Base-by-base conservation (phyloP, 1,140 invertebrate species). In the Stenopsyche tienmushanensis region DNA sequence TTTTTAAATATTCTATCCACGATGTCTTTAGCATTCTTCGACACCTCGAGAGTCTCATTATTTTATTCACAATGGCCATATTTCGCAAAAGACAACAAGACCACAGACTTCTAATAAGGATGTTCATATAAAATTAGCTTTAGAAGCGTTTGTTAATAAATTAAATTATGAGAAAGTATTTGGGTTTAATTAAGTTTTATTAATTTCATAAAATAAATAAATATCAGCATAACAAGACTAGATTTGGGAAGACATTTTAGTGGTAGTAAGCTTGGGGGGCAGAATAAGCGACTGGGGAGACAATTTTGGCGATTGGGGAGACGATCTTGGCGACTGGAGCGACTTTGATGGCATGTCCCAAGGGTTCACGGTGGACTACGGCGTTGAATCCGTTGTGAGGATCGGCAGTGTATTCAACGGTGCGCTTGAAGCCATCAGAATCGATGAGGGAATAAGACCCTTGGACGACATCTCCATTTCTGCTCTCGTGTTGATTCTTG, bases 401-500 rank as follows among this genome's bases (percentile, higher is more conserved):
- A 63, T 78, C 76, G 20, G 76, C 76, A 9, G 75, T 76, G 73
- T 80, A 78, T 65, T 76, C 73, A 9, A 81, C 77, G 29, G 73
- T 74, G 39, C 77, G 58, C 34, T 75, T 67, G 21, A 72, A 70
- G 9, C 78, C 78, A 70, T 80, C 78, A 13, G 78, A 66, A 53
- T 79, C 77, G 21, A 77, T 63, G 10, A 78, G 70, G 20, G 62
- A 71, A 67, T 73, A 74, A n/a, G 42, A 62, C 29, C 75, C 75
- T 47, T 71, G 63, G 45, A 74, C 72, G 21, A 73, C 69, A 65
- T 76, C 74, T 70, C 74, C 75, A 53, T 70, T 64, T 34, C 74
- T 66, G 63, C 66, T 71, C 62, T 74, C 72, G 18, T 69, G 54
- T 29, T 84, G 83, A 65, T 78, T 81, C 73, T 86, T 85, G 71